phyloP scores from a whole-genome alignment of 2,888 invertebrate genomes.

The Amphipyra berbera region DNA sequence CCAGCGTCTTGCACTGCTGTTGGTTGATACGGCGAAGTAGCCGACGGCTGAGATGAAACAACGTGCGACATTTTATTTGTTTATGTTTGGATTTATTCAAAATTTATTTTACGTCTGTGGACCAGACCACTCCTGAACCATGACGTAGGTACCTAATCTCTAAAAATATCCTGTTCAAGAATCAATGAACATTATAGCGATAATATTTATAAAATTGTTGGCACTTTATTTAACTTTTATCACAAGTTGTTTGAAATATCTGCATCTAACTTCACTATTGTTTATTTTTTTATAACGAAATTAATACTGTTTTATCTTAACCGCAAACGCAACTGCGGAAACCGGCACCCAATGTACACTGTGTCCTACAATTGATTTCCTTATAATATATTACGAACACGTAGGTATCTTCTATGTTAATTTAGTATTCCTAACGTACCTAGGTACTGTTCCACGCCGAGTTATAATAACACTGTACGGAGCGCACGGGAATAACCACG shows the following conservation, averaged over 20 bases:
- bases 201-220: not conserved
- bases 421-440: conserved; percentile 4
- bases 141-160: conserved; percentile 49
- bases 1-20: conserved; percentile 46
- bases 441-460: not conserved
- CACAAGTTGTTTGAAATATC: not conserved
- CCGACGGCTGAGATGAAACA: conserved; percentile 55
- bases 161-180: conserved; percentile 23
- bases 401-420: too few species aligned
- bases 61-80: conserved; percentile 55
- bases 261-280: conserved; percentile 6
- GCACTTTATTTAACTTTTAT: not conserved
- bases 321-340: not conserved
- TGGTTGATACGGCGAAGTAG: conserved; percentile 58
- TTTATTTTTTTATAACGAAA: conserved; percentile 20
- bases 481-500: conserved; percentile 24
- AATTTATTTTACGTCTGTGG: conserved; percentile 14
- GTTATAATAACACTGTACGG: conserved; percentile 20
- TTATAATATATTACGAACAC: conserved; percentile 8
- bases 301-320: conserved; percentile 6
- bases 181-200: not conserved
- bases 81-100: conserved; percentile 1
- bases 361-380: conserved; percentile 13
- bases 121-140: conserved; percentile 34
- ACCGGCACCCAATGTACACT: conserved; percentile 23